phyloP scores from a whole-genome alignment of 2,888 invertebrate genomes.

The Phyllotreta striolata region DNA sequence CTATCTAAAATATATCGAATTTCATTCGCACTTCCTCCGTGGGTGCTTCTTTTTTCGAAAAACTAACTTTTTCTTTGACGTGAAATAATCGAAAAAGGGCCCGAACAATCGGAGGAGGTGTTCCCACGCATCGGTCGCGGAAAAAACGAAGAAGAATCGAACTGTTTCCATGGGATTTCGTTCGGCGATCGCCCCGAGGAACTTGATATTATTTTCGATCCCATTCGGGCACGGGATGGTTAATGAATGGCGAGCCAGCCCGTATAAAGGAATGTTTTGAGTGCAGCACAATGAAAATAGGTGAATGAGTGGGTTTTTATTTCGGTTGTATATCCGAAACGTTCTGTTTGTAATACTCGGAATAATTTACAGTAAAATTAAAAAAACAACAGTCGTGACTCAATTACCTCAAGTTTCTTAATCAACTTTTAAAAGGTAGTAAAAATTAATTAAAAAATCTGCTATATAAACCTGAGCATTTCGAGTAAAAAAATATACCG shows the following conservation, averaged over 20 bases:
- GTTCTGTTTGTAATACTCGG: no score
- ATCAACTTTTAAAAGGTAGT: no score
- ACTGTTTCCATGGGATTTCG: conserved; percentile 34
- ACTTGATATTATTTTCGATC: conserved; percentile 37
- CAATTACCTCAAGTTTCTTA: no score
- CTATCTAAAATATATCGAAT: no score
- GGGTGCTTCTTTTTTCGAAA: conserved; percentile 15
- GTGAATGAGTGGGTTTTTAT: no score
- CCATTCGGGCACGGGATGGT: conserved; percentile 18
- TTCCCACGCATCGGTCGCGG: conserved; percentile 41
- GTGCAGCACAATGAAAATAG: no score
- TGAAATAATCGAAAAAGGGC: conserved; percentile 36
- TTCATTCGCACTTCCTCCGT: background rate
- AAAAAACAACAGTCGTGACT: no score
- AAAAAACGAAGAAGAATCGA: conserved; percentile 21
- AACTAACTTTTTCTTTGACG: conserved; percentile 43
- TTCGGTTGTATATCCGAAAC: no score
- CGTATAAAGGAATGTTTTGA: background rate
- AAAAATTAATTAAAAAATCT: no score
- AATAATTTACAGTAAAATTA: no score
- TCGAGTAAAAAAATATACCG: no score
- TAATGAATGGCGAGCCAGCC: conserved; percentile 20
- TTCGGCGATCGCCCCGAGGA: conserved; percentile 38
- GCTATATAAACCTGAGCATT: no score
- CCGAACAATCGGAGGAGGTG: conserved; percentile 40